Conservation (phyloP, 1,140 invertebrate species). For the Macrobrachium nipponense region DNA sequence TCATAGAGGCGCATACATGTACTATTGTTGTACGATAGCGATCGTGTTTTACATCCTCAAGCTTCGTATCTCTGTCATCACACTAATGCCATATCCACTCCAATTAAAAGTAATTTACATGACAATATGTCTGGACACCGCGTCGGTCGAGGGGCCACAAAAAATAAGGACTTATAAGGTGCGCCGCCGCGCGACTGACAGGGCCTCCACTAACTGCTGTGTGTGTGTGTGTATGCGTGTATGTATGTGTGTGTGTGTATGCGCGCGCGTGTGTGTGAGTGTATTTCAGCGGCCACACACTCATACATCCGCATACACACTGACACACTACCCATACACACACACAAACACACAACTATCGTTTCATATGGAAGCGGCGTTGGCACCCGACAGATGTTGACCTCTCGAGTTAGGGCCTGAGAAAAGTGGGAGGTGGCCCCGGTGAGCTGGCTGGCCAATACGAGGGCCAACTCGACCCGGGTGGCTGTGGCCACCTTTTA, state of each 20-base stretch:
- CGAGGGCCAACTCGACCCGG: neutral
- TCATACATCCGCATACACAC: neutral
- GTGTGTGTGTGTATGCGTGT: neutral
- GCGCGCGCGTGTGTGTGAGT: slow-evolving; percentile 1
- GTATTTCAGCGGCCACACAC: slow-evolving; percentile 5
- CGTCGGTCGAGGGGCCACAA: slow-evolving; percentile 29
- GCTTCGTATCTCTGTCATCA: slow-evolving; percentile 52
- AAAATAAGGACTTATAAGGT: slow-evolving; percentile 57
- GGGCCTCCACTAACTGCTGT: neutral
- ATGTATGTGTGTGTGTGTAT: neutral
- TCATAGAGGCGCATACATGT: neutral
- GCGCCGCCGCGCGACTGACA: neutral
- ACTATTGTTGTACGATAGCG: neutral
- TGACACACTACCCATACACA: neutral
- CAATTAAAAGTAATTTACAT: slow-evolving; percentile 62
- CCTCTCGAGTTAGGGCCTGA: slow-evolving; percentile 6
- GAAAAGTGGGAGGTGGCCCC: neutral
- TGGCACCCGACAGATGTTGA: neutral
- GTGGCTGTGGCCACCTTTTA: slow-evolving; percentile 2
- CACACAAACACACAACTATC: neutral
- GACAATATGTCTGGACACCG: slow-evolving; percentile 59
- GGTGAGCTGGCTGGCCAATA: neutral
- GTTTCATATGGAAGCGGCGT: neutral
- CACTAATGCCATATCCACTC: slow-evolving; percentile 58
- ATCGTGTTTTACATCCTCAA: slow-evolving; percentile 20